Evolutionary conservation across 1,140 invertebrate species (phyloP).

Genomic region (Zaprionus africanus): DNA sequence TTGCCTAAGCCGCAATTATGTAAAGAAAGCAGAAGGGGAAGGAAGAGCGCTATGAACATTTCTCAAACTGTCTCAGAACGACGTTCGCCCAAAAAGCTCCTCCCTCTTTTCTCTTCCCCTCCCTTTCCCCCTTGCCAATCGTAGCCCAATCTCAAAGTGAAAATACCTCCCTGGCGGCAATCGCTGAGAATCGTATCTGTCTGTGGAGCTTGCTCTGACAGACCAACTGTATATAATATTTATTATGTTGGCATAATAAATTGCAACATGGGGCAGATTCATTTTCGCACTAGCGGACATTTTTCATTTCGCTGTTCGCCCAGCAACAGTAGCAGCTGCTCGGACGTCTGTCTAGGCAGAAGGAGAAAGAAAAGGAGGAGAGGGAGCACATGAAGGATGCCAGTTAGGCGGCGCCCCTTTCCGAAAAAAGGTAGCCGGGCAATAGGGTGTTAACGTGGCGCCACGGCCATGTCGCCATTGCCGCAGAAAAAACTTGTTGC

Average conservation of each 20-base stretch:
- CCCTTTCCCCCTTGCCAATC: neutral
- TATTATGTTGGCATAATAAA: conserved; percentile 83
- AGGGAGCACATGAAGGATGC: neutral
- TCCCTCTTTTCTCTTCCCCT: neutral
- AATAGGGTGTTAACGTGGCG: conserved; percentile 46
- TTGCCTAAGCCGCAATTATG: conserved; percentile 62
- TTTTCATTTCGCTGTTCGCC: conserved; percentile 71
- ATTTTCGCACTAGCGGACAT: conserved; percentile 81
- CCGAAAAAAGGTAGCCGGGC: conserved; percentile 36
- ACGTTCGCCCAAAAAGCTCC: conserved; percentile 17
- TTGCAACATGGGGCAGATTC: conserved; percentile 82
- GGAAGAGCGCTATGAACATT: conserved; percentile 42
- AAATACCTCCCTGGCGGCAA: neutral
- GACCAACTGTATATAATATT: conserved; percentile 80
- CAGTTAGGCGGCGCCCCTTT: conserved; percentile 24
- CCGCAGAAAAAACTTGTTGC: conserved; percentile 5
- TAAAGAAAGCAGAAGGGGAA: conserved; percentile 3
- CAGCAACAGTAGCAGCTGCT: conserved; percentile 59
- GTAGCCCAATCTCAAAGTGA: neutral
- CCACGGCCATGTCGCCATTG: neutral
- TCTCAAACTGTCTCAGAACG: conserved; percentile 63
- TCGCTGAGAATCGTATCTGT: conserved; percentile 7
- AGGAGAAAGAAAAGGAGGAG: neutral
- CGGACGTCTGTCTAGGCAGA: conserved; percentile 34
- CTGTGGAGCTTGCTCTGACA: conserved; percentile 32